phyloP scores from a whole-genome alignment of 92 coral and sea anemone species.

The Hydrozoanthus gracilis region DNA sequence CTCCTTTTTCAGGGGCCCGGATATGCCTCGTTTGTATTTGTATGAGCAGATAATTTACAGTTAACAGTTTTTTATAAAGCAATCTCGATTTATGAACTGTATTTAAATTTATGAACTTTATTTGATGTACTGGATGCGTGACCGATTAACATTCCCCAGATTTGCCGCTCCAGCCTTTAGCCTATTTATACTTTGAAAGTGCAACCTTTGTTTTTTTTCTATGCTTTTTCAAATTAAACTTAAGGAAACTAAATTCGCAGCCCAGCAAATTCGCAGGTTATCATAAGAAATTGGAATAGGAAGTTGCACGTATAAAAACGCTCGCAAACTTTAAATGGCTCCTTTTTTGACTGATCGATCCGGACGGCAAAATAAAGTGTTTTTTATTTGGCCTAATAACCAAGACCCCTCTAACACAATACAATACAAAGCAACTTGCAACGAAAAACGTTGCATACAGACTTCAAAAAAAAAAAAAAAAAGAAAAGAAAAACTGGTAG shows the following conservation, averaged over 20 bases:
- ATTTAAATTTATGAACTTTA: too few species aligned
- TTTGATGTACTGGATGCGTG: background rate
- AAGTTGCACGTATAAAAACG: background rate
- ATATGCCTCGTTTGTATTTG: too few species aligned
- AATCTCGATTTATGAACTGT: too few species aligned
- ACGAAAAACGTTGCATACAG: too few species aligned
- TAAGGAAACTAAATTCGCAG: background rate
- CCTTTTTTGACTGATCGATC: background rate
- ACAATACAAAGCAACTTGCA: background rate
- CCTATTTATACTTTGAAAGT: background rate
- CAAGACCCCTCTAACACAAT: background rate
- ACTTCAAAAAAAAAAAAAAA: too few species aligned
- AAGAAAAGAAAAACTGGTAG: background rate
- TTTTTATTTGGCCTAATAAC: background rate
- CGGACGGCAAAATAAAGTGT: background rate
- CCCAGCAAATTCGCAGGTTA: background rate
- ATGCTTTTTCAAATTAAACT: background rate
- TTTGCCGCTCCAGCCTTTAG: background rate
- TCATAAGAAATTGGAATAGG: background rate
- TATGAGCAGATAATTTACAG: too few species aligned
- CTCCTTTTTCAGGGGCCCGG: too few species aligned
- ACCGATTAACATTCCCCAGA: background rate
- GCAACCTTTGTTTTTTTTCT: background rate
- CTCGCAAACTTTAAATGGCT: slow-evolving; percentile 38
- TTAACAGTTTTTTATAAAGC: too few species aligned